phyloP scores from a whole-genome alignment of 2,888 invertebrate species.

The Sphecodes monilicornis region DNA sequence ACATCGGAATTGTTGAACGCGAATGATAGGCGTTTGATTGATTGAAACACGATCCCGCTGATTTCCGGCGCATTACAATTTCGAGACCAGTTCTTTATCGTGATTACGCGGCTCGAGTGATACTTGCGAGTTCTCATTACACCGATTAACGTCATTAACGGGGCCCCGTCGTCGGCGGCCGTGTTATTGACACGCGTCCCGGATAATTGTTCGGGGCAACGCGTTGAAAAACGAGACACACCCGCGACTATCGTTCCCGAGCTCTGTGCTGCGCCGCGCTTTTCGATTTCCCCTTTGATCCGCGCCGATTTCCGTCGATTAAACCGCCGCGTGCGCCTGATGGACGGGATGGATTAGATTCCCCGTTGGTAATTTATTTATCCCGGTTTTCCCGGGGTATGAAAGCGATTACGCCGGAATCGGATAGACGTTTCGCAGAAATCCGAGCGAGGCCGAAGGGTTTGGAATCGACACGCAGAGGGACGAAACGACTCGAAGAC shows the following conservation, averaged over 20 bases:
- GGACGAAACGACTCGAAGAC: too few relatives aligned
- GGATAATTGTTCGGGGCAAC: constrained; percentile 2
- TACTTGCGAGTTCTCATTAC: constrained; percentile 27
- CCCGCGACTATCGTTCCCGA: constrained; percentile 19
- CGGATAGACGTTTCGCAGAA: not conserved
- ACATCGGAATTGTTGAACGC: not conserved
- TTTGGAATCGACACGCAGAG: not conserved
- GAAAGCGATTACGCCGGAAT: not conserved
- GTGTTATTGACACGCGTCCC: constrained; percentile 23
- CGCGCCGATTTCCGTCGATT: constrained; percentile 59
- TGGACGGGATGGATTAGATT: constrained; percentile 40
- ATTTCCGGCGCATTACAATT: not conserved
- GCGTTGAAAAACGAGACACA: constrained; percentile 45
- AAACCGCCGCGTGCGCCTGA: constrained; percentile 44
- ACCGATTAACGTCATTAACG: constrained; percentile 18
- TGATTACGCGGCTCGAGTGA: not conserved
- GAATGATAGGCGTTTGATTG: not conserved
- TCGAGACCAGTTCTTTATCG: not conserved
- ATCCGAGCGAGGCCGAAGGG: not conserved
- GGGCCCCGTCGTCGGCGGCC: not conserved
- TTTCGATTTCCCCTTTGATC: constrained; percentile 51
- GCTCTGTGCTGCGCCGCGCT: not conserved
- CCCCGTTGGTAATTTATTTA: constrained; percentile 17
- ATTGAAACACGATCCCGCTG: not conserved
- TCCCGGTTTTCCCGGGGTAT: not conserved